These are phyloP conservation scores for Stenodema calcarata DNA, from an alignment of 2,888 invertebrate species.

Conservation along the genomic window DNA sequence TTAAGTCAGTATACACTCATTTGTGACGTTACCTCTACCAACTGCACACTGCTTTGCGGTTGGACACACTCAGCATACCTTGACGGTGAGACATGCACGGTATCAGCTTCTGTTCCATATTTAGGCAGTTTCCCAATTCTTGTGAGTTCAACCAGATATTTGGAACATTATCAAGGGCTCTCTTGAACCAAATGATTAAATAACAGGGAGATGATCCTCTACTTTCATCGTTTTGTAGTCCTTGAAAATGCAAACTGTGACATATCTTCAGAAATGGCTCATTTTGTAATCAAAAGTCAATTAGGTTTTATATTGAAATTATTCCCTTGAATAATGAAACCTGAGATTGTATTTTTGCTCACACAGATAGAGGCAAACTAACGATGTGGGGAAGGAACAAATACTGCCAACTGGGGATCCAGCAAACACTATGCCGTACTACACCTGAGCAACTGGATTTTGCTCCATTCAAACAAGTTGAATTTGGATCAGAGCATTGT, in stretches of 20 bases:
- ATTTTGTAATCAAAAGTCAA: too few species aligned
- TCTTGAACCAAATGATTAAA: too few species aligned
- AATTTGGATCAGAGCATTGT: constrained; percentile 81
- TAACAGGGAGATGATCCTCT: too few species aligned
- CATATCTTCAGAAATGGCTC: too few species aligned
- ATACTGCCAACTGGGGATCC: constrained; percentile 77
- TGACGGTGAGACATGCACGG: not conserved
- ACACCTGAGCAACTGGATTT: constrained; percentile 55
- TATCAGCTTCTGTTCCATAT: not conserved
- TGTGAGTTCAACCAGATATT: too few species aligned
- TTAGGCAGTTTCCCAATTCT: not conserved
- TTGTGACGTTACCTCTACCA: not conserved
- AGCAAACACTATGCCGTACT: not conserved
- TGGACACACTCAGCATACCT: constrained; percentile 79
- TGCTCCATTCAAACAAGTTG: constrained; percentile 61
- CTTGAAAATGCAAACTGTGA: too few species aligned
- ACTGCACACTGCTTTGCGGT: constrained; percentile 62
- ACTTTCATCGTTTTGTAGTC: too few species aligned
- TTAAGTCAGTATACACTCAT: constrained; percentile 26
- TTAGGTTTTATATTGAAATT: too few species aligned
- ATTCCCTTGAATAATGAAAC: too few species aligned
- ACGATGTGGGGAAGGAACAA: constrained; percentile 81
- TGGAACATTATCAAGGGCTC: too few species aligned
- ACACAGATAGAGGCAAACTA: constrained; percentile 69
- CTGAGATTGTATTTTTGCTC: not conserved